Conservation (phyloP, 2,888 invertebrate genomes). For the Osedax frankpressi region DNA sequence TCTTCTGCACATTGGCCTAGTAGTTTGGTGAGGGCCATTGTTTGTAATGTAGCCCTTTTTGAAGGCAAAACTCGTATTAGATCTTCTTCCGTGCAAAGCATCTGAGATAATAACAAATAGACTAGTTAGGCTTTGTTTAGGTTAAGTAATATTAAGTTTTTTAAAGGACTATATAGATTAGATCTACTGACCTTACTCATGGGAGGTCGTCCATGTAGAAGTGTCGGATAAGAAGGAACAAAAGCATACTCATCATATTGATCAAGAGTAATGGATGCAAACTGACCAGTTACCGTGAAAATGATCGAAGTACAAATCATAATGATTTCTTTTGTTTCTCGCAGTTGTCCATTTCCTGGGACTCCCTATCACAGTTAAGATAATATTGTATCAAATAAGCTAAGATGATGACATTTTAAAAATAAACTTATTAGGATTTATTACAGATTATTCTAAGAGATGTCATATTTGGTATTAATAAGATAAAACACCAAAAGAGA, state of each 20-base stretch:
- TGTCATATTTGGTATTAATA: too few relatives aligned
- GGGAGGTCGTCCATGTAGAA: conserved; percentile 27
- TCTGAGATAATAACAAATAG: too few relatives aligned
- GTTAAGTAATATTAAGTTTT: neutral
- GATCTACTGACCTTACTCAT: conserved; percentile 26
- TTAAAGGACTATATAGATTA: neutral
- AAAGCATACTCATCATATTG: conserved; percentile 36
- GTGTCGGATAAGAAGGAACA: conserved; percentile 32
- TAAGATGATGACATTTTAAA: too few relatives aligned
- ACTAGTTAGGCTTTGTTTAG: too few relatives aligned
- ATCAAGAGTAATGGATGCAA: conserved; percentile 33
- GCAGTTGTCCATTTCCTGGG: conserved; percentile 26
- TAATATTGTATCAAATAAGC: too few relatives aligned
- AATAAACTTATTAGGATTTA: too few relatives aligned
- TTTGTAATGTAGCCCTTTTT: conserved; percentile 37
- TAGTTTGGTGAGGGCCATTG: conserved; percentile 41
- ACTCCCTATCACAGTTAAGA: too few relatives aligned
- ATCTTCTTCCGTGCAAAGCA: conserved; percentile 36
- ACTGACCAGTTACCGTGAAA: conserved; percentile 29
- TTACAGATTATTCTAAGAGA: too few relatives aligned
- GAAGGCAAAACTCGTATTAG: conserved; percentile 35
- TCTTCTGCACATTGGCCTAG: conserved; percentile 34
- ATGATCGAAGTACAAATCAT: conserved; percentile 26
- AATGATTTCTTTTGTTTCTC: conserved; percentile 22
- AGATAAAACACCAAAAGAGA: too few relatives aligned